Percentiles rank a stretch among this genome's conserved stretches.
Conservation (phyloP, 2,888 invertebrate species). For the Rhagonycha lutea region DNA sequence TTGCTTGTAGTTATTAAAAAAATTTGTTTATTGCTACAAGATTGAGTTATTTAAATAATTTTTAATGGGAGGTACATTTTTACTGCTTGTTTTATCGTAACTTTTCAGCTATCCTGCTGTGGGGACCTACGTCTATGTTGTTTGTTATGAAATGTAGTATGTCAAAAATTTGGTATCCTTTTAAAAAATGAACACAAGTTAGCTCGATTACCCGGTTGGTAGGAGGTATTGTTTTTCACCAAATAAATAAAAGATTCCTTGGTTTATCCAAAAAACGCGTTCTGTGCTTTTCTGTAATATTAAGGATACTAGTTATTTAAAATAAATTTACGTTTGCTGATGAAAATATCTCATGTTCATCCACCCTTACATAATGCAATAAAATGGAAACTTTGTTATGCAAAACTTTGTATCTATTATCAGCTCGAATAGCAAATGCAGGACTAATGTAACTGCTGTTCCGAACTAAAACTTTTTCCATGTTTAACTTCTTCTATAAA, state of each 20-base stretch:
- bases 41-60: neutral
- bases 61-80: neutral
- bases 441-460: neutral
- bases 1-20: too few species aligned
- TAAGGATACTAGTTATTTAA: neutral
- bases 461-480: conserved; percentile 1
- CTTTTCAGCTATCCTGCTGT: neutral
- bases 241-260: too few species aligned
- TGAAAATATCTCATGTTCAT: neutral
- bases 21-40: neutral
- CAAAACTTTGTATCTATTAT: neutral
- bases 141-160: neutral
- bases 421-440: neutral
- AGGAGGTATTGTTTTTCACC: too few species aligned
- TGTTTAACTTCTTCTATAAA: conserved; percentile 2
- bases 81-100: neutral
- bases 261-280: too few species aligned
- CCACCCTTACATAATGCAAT: neutral
- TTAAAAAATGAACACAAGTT: neutral
- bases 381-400: neutral
- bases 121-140: neutral
- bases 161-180: neutral
- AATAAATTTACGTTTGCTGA: neutral
- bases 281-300: neutral
- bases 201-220: neutral